Percentiles rank a stretch among this genome's conserved stretches.
phyloP scores from a whole-genome alignment of 2,888 invertebrate genomes.

The Escarpia spicata region DNA sequence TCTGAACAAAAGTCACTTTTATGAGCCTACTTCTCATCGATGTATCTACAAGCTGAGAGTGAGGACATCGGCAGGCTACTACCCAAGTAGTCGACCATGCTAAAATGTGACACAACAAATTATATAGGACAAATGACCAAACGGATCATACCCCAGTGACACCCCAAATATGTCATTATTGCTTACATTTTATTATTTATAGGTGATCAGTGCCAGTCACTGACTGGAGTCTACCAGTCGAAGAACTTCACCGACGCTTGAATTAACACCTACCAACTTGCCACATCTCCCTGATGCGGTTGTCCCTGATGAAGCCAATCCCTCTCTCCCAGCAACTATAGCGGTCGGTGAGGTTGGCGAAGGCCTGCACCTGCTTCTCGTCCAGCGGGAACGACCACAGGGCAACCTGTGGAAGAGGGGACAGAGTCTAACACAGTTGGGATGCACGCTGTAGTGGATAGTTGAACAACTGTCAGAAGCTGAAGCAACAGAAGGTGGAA shows the following conservation, averaged over 20 bases:
- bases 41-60: too few species aligned
- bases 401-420: slow-evolving; percentile 33
- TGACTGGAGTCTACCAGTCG: neutral
- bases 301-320: slow-evolving; percentile 29
- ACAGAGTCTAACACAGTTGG: neutral
- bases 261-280: slow-evolving; percentile 39
- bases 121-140: too few species aligned
- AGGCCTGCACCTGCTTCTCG: slow-evolving; percentile 32
- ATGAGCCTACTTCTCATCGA: too few species aligned
- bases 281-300: slow-evolving; percentile 38
- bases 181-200: too few species aligned
- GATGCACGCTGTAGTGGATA: neutral
- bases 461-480: too few species aligned
- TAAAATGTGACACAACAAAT: too few species aligned
- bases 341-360: slow-evolving; percentile 32
- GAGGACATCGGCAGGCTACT: too few species aligned
- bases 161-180: too few species aligned
- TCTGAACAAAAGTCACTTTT: too few species aligned
- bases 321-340: slow-evolving; percentile 35
- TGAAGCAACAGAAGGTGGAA: too few species aligned
- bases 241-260: neutral
- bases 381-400: slow-evolving; percentile 42
- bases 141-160: too few species aligned
- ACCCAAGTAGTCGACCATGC: too few species aligned
- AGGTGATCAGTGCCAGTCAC: neutral